These are phyloP conservation scores for Pseudococcus viburni DNA, from an alignment of 2,888 invertebrate species.

Conservation along the genomic window DNA sequence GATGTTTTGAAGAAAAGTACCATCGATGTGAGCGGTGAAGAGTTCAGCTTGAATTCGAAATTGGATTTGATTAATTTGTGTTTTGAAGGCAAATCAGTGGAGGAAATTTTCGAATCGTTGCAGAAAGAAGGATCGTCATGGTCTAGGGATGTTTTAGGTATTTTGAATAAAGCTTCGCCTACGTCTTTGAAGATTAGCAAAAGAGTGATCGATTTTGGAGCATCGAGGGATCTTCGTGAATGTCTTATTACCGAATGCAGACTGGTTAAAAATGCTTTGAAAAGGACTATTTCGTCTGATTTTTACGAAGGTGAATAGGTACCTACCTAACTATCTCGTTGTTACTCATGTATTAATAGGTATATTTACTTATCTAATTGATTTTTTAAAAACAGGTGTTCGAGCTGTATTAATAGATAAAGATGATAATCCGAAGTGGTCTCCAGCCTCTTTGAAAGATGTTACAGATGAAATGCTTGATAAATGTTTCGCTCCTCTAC, in stretches of 20 bases:
- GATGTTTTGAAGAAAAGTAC: constrained; percentile 75
- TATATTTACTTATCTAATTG: neutral
- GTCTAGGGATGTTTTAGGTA: constrained; percentile 82
- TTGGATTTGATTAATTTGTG: constrained; percentile 84
- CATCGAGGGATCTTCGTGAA: constrained; percentile 81
- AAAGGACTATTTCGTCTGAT: constrained; percentile 75
- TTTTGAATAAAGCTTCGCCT: constrained; percentile 87
- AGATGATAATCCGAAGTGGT: constrained; percentile 93
- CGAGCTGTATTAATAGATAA: constrained; percentile 92
- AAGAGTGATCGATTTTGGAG: constrained; percentile 83
- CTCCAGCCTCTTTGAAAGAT: constrained; percentile 82
- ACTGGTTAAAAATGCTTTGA: constrained; percentile 78
- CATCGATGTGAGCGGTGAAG: constrained; percentile 73
- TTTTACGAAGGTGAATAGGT: constrained; percentile 82
- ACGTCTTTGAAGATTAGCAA: constrained; percentile 92
- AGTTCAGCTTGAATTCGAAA: constrained; percentile 78
- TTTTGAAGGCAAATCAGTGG: constrained; percentile 83
- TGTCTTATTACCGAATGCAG: constrained; percentile 95
- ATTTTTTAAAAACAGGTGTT: constrained; percentile 77
- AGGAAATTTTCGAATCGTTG: constrained; percentile 83
- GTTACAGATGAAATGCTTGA: constrained; percentile 84
- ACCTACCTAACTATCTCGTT: neutral
- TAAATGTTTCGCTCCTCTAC: constrained; percentile 78
- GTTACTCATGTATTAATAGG: neutral
- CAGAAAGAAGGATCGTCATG: constrained; percentile 86